Percentiles rank a stretch among this genome's conserved stretches.
These are phyloP conservation scores for Pyxicephalus adspersus DNA, from an alignment of 2,113 vertebrate genomes.

Conservation along the genomic window DNA sequence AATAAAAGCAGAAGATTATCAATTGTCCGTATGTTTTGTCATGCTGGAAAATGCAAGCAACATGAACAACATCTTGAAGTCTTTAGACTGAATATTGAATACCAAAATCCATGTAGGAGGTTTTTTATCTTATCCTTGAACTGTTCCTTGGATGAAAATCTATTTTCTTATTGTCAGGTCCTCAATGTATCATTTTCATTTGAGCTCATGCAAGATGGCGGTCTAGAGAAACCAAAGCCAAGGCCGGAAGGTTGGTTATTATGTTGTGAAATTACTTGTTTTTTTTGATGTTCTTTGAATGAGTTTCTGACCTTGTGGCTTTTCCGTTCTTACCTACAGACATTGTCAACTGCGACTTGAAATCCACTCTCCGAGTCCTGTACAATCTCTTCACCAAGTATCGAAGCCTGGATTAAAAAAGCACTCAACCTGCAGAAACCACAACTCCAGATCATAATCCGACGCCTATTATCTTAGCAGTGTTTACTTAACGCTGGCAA, in stretches of 20 bases:
- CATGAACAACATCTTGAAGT: too few species aligned
- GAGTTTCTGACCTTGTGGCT: background rate
- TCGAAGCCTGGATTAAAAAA: slow-evolving; percentile 82
- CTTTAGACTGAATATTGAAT: background rate
- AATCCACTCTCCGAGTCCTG: slow-evolving; percentile 92
- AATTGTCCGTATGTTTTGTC: too few species aligned
- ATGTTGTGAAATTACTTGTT: background rate
- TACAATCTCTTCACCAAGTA: slow-evolving; percentile 98
- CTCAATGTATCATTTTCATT: slow-evolving; percentile 95
- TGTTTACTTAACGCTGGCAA: background rate
- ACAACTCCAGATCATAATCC: background rate
- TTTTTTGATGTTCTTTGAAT: background rate
- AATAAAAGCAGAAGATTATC: too few species aligned
- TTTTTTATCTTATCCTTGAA: background rate
- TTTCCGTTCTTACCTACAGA: slow-evolving; percentile 72
- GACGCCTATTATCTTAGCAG: background rate
- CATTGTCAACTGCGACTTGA: slow-evolving; percentile 97
- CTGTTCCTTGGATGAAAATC: background rate
- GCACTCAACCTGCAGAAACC: background rate
- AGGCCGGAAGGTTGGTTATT: slow-evolving; percentile 86
- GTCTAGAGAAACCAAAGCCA: slow-evolving; percentile 93
- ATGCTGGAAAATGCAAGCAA: too few species aligned
- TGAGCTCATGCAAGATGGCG: slow-evolving; percentile 97
- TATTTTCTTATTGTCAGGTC: slow-evolving; percentile 74
- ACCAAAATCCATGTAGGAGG: background rate